A percentile compares a stretch with the other conserved stretches of the same genome.
These are phyloP conservation scores for Bellardia bayeri DNA, from an alignment of 2,888 invertebrate genomes.

Conservation along the genomic window DNA sequence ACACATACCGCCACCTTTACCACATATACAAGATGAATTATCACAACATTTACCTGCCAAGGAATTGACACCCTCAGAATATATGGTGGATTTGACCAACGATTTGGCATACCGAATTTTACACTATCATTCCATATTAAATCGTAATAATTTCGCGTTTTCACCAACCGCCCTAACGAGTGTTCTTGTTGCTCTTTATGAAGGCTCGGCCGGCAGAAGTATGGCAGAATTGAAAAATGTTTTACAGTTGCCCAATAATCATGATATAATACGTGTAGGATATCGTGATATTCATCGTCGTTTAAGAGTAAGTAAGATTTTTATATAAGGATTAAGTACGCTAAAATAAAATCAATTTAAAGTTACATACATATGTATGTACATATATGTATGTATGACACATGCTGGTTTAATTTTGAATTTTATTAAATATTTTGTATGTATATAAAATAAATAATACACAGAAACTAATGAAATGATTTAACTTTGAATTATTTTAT, in stretches of 20 bases:
- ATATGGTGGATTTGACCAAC: slow-evolving; percentile 93
- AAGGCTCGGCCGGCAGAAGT: slow-evolving; percentile 90
- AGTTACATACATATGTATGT: too few species aligned
- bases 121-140: slow-evolving; percentile 89
- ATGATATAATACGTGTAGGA: slow-evolving; percentile 90
- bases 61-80: slow-evolving; percentile 87
- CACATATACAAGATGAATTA: slow-evolving; percentile 63
- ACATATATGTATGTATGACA: too few species aligned
- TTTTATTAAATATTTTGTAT: neutral
- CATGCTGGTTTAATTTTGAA: slow-evolving; percentile 4
- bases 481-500: slow-evolving; percentile 7
- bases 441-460: neutral
- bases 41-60: slow-evolving; percentile 75
- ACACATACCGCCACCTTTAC: slow-evolving; percentile 75
- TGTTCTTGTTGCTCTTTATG: slow-evolving; percentile 91
- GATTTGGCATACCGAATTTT: slow-evolving; percentile 89
- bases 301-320: slow-evolving; percentile 87
- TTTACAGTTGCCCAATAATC: slow-evolving; percentile 89
- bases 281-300: slow-evolving; percentile 93
- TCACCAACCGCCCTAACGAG: slow-evolving; percentile 93
- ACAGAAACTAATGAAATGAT: slow-evolving; percentile 32
- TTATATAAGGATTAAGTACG: neutral
- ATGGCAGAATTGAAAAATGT: slow-evolving; percentile 89
- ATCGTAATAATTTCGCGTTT: slow-evolving; percentile 92
- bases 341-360: too few species aligned